Evolutionary conservation across 2,888 invertebrate species (phyloP), one percentile per base, ranked within the genome.

Genomic region (Allophyes oxyacanthae): DNA sequence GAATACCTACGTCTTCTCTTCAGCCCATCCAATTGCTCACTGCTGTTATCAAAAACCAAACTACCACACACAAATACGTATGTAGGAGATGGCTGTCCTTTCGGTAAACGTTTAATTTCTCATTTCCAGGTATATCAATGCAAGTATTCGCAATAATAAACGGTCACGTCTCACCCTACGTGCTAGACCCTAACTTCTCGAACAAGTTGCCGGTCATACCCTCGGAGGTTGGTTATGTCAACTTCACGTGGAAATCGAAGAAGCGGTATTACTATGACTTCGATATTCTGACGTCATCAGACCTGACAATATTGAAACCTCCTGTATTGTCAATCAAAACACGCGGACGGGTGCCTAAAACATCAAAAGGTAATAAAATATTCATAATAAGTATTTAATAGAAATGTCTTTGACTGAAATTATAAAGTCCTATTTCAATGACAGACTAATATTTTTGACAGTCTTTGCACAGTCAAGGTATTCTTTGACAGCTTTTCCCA

Each of bases 161-260:
- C 86, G 98, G 98, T 11, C 96, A 95, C 83, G 98, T 99, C 42
- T 95, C 97, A 14, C 96, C 97, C 6, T 98, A 98, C 88, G 96
- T 99, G 52, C 91, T 97, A 74, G 98, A 98, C 84, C 98, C 98
- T 0, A 97, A 98, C 85, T 97, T 99, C 83, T 98, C 98, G 77
- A 97, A 96, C 82, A 97, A 98, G 84, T 93, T 99, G 71, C 98
- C 98, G 40, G 96, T 97, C 55, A 98, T 99, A 82, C 99, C 99
- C 1, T 97, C 98, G 5, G 98, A 99, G 94, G 98, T 99, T 20
- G 97, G 97, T 63, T 96, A 96, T 85, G 98, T 98, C 1, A 98
- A 98, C 90, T 98, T 98, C 84, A 98, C 98, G 40, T 98, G 98
- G 98, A 96, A 96, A 82, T 97, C 98, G 0, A 97, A 97, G 70